Evolutionary conservation across 2,113 vertebrate species (phyloP).

Genomic region (Cheilinus undulatus): DNA sequence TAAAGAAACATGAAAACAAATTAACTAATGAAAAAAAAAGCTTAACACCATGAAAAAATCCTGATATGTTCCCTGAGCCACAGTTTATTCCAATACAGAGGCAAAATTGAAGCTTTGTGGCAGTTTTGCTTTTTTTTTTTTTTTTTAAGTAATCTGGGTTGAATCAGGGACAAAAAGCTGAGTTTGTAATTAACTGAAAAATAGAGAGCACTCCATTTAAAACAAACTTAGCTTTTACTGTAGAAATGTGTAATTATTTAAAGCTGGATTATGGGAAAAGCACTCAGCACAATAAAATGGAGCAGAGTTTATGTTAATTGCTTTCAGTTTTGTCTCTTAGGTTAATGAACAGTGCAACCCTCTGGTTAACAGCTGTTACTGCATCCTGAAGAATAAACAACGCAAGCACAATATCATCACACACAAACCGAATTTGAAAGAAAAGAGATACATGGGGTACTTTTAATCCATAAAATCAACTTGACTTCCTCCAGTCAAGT

Average conservation of each 20-base stretch:
- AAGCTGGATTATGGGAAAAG: slow-evolving; percentile 12
- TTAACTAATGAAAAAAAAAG: no score
- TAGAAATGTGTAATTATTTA: slow-evolving; percentile 21
- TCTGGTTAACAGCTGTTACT: slow-evolving; percentile 64
- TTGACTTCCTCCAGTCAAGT: neutral
- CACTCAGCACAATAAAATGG: slow-evolving; percentile 1
- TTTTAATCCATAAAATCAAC: neutral
- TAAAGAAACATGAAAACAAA: no score
- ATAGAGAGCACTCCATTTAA: neutral
- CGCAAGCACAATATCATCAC: neutral
- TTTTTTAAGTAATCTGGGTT: neutral
- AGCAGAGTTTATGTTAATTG: neutral
- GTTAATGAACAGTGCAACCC: slow-evolving; percentile 61
- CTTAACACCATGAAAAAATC: no score
- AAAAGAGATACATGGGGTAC: neutral
- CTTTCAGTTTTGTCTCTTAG: neutral
- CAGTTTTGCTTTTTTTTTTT: no score
- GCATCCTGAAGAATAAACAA: slow-evolving; percentile 23
- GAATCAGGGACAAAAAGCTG: neutral
- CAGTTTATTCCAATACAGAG: neutral
- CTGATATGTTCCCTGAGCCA: no score
- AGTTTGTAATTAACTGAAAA: slow-evolving; percentile 16
- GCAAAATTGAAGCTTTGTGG: no score
- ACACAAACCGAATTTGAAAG: neutral
- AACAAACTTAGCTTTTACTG: neutral